Evolutionary conservation across 2,888 invertebrate species (phyloP).

Genomic region (Epicampocera succincta): DNA sequence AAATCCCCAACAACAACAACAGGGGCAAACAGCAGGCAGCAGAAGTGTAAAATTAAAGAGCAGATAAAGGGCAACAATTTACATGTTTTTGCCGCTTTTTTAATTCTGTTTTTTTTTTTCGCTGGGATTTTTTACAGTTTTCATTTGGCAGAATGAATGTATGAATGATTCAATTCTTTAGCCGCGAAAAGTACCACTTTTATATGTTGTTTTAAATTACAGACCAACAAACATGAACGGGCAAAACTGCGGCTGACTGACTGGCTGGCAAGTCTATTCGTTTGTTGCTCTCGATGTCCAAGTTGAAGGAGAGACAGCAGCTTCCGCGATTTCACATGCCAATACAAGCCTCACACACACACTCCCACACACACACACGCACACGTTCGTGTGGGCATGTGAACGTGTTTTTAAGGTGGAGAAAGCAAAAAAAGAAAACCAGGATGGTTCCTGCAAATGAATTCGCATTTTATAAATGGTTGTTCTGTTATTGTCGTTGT

Average conservation of each 20-base stretch:
- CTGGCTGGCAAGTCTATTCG: conserved; percentile 2
- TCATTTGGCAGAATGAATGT: conserved; percentile 63
- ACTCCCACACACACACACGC: too few relatives aligned
- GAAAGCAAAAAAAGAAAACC: conserved; percentile 23
- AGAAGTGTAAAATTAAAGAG: conserved; percentile 63
- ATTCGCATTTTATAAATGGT: conserved; percentile 60
- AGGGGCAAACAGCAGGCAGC: conserved; percentile 35
- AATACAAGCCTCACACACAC: too few relatives aligned
- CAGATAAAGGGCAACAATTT: conserved; percentile 67
- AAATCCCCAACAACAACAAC: conserved; percentile 48
- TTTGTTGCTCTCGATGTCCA: conserved; percentile 9
- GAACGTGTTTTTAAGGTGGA: conserved; percentile 18
- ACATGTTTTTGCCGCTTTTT: conserved; percentile 56
- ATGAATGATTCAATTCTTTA: conserved; percentile 69
- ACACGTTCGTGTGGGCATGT: neutral
- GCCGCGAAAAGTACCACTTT: conserved; percentile 68
- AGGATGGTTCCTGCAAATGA: conserved; percentile 59
- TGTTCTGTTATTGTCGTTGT: conserved; percentile 51
- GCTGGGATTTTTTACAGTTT: conserved; percentile 33
- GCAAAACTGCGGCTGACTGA: conserved; percentile 13
- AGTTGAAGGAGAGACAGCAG: neutral
- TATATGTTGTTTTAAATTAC: conserved; percentile 58
- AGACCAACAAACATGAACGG: conserved; percentile 53
- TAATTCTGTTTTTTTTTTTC: conserved; percentile 40
- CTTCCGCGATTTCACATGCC: neutral